phyloP scores from a whole-genome alignment of 2,888 invertebrate species.

The Eurois occulta region DNA sequence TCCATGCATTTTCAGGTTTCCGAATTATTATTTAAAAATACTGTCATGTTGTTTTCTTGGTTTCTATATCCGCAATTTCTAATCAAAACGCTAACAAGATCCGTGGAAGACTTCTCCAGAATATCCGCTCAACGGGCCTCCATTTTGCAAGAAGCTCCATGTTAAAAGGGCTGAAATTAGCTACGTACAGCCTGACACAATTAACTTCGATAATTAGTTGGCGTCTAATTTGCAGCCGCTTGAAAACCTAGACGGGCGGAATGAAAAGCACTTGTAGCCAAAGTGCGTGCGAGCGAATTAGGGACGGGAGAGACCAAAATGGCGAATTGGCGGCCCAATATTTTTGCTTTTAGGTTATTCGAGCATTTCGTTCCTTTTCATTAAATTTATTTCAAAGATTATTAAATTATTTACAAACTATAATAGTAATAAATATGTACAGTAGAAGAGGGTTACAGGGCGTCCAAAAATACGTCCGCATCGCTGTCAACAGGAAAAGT shows the following conservation, averaged over 20 bases:
- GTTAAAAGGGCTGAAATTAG: constrained; percentile 18
- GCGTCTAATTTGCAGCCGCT: constrained; percentile 47
- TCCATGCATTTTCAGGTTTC: neutral
- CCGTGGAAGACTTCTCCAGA: neutral
- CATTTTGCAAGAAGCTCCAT: neutral
- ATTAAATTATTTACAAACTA: too few relatives aligned
- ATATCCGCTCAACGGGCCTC: too few relatives aligned
- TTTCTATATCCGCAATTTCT: neutral
- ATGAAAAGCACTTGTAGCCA: constrained; percentile 37
- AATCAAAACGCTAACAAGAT: neutral
- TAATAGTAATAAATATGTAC: too few relatives aligned
- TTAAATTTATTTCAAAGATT: too few relatives aligned
- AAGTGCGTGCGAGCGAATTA: constrained; percentile 42
- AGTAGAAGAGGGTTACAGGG: too few relatives aligned
- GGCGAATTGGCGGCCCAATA: constrained; percentile 15
- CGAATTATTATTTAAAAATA: neutral
- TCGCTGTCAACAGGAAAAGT: too few relatives aligned
- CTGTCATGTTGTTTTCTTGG: neutral
- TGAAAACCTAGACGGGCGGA: constrained; percentile 34
- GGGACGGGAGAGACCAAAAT: constrained; percentile 18
- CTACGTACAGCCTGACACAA: constrained; percentile 12
- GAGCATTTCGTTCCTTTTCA: constrained; percentile 1
- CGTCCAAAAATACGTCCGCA: too few relatives aligned
- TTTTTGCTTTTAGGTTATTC: constrained; percentile 12
- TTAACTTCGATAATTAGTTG: constrained; percentile 44